Evolutionary conservation across 2,797 vertebrate genomes (phyloP).

Genomic region (Lycodopsis pacificus): DNA sequence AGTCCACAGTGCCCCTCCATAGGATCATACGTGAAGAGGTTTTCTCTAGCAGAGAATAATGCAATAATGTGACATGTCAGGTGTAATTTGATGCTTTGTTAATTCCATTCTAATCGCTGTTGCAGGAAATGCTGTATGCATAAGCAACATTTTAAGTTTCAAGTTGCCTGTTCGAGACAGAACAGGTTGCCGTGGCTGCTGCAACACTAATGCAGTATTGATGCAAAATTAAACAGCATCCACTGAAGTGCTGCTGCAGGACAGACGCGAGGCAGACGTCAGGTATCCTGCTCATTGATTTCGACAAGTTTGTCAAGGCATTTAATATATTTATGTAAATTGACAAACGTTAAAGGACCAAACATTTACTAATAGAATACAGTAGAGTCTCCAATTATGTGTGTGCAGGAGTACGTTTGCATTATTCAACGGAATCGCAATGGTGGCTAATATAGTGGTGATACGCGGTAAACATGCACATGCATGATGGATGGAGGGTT

Average conservation of each 20-base stretch:
- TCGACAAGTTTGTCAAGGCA: not conserved
- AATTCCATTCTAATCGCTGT: not conserved
- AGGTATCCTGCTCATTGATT: slow-evolving; percentile 7
- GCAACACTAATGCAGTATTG: slow-evolving; percentile 39
- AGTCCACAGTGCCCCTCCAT: not conserved
- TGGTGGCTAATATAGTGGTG: not conserved
- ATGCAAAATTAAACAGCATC: slow-evolving; percentile 37
- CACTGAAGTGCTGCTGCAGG: slow-evolving; percentile 14
- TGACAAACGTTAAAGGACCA: not conserved
- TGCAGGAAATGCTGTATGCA: not conserved
- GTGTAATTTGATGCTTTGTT: not conserved
- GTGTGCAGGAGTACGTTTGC: not conserved
- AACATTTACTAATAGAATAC: not conserved
- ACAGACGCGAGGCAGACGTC: slow-evolving; percentile 6
- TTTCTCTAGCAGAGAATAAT: not conserved
- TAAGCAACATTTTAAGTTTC: not conserved
- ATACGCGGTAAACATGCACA: not conserved
- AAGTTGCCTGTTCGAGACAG: not conserved
- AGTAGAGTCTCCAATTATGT: not conserved
- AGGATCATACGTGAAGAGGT: not conserved
- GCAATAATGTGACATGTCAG: too few species aligned
- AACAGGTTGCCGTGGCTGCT: slow-evolving; percentile 26
- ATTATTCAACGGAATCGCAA: not conserved
- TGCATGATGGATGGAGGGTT: slow-evolving; percentile 14
- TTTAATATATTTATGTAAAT: slow-evolving; percentile 9